These are phyloP conservation scores for Morpho deidamia DNA, from an alignment of 2,888 invertebrate species.

Conservation along the genomic window DNA sequence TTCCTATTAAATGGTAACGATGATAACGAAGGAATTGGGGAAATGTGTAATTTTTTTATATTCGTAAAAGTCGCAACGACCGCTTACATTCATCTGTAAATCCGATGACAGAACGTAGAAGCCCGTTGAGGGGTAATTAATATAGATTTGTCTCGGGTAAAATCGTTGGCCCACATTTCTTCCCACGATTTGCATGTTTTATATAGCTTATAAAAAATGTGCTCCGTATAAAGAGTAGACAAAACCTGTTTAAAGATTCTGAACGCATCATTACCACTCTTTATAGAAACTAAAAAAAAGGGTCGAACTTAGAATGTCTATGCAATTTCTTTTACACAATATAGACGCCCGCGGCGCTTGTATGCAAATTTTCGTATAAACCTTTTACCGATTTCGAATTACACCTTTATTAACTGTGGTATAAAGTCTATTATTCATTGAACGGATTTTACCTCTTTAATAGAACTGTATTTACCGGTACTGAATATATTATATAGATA, in stretches of 20 bases:
- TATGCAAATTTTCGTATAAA: conserved; percentile 31
- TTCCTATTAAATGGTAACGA: no score
- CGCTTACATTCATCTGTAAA: background rate
- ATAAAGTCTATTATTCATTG: conserved; percentile 2
- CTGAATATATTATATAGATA: no score
- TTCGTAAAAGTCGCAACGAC: background rate
- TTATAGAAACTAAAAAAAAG: conserved; percentile 25
- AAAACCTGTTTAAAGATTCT: conserved; percentile 72
- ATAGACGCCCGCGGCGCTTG: conserved; percentile 28
- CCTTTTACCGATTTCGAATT: conserved; percentile 9
- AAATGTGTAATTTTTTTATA: background rate
- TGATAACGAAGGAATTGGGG: no score
- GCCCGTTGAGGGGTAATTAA: conserved; percentile 16
- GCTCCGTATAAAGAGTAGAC: conserved; percentile 62
- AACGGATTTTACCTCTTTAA: background rate
- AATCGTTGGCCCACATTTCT: conserved; percentile 10
- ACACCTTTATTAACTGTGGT: background rate
- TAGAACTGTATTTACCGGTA: no score
- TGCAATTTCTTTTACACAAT: conserved; percentile 1
- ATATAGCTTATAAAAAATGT: conserved; percentile 46
- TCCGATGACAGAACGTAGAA: conserved; percentile 1
- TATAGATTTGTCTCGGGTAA: conserved; percentile 19
- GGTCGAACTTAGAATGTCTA: background rate
- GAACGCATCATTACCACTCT: conserved; percentile 31
- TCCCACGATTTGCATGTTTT: conserved; percentile 30